Evolutionary conservation across 2,113 vertebrate genomes (phyloP).

Genomic region (Platycercus adscitus): DNA sequence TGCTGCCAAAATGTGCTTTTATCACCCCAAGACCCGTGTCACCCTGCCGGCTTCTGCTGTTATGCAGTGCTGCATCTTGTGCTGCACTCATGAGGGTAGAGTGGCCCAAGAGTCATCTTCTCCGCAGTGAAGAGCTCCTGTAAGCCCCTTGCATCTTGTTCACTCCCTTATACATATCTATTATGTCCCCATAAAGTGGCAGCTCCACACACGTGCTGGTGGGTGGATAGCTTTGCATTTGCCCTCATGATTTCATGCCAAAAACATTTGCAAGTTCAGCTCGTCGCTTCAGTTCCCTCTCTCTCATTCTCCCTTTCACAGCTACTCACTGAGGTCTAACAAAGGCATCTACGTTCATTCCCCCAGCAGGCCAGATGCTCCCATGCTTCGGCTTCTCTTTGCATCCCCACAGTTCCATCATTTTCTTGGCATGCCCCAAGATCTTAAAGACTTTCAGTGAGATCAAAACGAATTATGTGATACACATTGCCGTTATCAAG

Average conservation of each 20-base stretch:
- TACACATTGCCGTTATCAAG: neutral
- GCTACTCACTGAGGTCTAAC: neutral
- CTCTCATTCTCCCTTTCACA: neutral
- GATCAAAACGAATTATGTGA: neutral
- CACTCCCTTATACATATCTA: neutral
- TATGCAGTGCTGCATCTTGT: fast-evolving
- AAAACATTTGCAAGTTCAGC: constrained; percentile 57
- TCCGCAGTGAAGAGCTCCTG: fast-evolving
- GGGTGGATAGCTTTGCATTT: constrained; percentile 36
- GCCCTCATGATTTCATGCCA: constrained; percentile 63
- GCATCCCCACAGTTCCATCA: neutral
- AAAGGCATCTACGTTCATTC: neutral
- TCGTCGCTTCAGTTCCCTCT: neutral
- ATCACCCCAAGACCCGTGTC: neutral
- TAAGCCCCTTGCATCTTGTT: neutral
- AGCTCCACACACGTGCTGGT: neutral
- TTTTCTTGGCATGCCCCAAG: neutral
- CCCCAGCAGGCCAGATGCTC: neutral
- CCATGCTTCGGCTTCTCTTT: neutral
- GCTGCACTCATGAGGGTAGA: neutral
- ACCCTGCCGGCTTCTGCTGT: neutral
- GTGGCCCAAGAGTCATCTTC: neutral
- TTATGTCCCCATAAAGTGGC: neutral
- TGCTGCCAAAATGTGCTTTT: neutral
- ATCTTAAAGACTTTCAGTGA: neutral